Evolutionary conservation across 2,888 invertebrate species (phyloP).

Genomic region (Thumatha senex): DNA sequence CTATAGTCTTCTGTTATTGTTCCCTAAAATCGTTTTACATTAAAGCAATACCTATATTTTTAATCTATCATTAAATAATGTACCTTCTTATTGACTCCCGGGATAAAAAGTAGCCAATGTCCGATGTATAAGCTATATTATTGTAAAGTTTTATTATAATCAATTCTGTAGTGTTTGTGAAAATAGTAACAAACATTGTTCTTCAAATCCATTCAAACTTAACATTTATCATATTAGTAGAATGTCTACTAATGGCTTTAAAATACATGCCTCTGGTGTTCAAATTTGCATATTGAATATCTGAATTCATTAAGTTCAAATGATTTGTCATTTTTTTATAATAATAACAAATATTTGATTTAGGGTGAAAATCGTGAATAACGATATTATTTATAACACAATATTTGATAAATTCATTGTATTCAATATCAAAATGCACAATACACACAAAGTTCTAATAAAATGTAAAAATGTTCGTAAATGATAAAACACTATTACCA

Average conservation of each 20-base stretch:
- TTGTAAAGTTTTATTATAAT: too few relatives aligned
- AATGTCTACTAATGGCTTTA: background rate
- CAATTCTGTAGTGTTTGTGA: too few relatives aligned
- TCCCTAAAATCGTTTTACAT: background rate
- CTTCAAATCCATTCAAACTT: too few relatives aligned
- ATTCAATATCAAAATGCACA: too few relatives aligned
- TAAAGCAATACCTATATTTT: constrained; percentile 1
- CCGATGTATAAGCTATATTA: too few relatives aligned
- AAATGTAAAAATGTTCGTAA: background rate
- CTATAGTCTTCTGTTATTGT: background rate
- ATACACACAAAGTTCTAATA: background rate
- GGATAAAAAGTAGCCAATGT: too few relatives aligned
- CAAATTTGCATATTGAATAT: constrained; percentile 7
- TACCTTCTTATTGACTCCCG: too few relatives aligned
- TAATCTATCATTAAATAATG: constrained; percentile 13
- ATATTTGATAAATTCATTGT: background rate
- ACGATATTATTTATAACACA: background rate
- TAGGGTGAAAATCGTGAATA: background rate
- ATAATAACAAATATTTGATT: constrained; percentile 1
- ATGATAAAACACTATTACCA: too few relatives aligned
- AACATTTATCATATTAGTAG: too few relatives aligned
- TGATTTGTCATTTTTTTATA: constrained; percentile 5
- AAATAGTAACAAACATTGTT: too few relatives aligned
- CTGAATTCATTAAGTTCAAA: constrained; percentile 7
- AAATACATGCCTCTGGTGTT: too few relatives aligned